Evolutionary conservation across 2,113 vertebrate species (phyloP).

Genomic region (Martes martes): DNA sequence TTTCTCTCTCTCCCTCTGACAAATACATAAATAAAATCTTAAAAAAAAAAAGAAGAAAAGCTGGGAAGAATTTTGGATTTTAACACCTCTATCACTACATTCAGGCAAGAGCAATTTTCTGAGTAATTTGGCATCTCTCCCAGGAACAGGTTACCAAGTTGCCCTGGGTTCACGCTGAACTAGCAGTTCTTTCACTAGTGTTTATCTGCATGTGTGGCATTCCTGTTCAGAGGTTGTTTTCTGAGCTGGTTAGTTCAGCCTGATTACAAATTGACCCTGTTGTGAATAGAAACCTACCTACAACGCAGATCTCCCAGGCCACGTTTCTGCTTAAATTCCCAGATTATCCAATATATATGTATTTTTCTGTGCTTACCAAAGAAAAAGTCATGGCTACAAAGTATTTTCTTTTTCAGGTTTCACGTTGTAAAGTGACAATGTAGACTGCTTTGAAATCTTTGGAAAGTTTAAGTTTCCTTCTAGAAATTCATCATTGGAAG

Average conservation of each 20-base stretch:
- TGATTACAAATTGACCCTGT: constrained; percentile 34
- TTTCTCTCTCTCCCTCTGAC: background rate
- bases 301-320: background rate
- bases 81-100: background rate
- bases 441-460: background rate
- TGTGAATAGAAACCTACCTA: constrained; percentile 18
- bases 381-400: background rate
- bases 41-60: background rate
- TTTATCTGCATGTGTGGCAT: constrained; percentile 50
- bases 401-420: background rate
- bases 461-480: constrained; percentile 13
- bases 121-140: background rate
- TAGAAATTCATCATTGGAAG: background rate
- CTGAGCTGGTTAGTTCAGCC: background rate
- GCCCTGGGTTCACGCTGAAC: background rate
- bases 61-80: background rate
- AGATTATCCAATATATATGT: background rate
- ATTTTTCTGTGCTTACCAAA: background rate
- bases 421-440: background rate
- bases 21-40: background rate
- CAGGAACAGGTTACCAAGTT: background rate
- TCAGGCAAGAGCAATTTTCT: background rate
- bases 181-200: background rate
- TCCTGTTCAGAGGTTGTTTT: constrained; percentile 46
- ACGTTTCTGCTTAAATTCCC: constrained; percentile 9